phyloP scores from a whole-genome alignment of 2,113 vertebrate genomes.

The Penelope pileata region DNA sequence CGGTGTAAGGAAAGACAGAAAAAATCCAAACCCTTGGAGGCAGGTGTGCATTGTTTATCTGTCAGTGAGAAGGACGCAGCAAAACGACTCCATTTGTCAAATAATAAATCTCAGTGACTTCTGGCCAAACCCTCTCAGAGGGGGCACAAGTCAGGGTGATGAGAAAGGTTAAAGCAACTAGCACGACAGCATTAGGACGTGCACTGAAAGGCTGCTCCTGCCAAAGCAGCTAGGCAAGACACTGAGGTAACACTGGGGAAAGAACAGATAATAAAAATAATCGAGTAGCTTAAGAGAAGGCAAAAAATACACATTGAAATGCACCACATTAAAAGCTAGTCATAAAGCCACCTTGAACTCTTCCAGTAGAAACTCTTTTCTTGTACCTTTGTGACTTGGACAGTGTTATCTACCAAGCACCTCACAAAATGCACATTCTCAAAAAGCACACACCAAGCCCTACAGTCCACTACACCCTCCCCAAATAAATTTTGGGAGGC shows the following conservation, averaged over 20 bases:
- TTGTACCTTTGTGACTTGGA: not conserved
- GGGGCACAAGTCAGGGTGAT: not conserved
- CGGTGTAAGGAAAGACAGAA: constrained; percentile 27
- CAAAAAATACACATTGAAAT: not conserved
- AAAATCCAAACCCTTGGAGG: constrained; percentile 15
- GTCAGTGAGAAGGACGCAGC: not conserved
- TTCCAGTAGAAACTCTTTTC: not conserved
- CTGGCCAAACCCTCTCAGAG: not conserved
- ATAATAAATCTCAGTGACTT: not conserved
- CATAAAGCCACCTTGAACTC: not conserved
- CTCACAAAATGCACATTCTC: not conserved
- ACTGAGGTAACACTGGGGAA: not conserved
- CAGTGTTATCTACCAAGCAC: not conserved
- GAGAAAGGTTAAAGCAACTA: not conserved
- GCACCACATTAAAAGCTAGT: not conserved
- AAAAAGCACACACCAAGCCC: not conserved
- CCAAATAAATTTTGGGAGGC: not conserved
- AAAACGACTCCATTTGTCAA: not conserved
- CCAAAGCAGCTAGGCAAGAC: not conserved
- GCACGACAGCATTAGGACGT: not conserved
- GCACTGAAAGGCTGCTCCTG: not conserved
- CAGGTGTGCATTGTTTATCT: constrained; percentile 23
- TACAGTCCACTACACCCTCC: not conserved
- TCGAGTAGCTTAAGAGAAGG: not conserved
- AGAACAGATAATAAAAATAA: not conserved